A percentile compares a stretch with the other conserved stretches of the same genome.
These are phyloP conservation scores for Drosophila prostipennis DNA, from an alignment of 2,888 invertebrate genomes.

Conservation along the genomic window DNA sequence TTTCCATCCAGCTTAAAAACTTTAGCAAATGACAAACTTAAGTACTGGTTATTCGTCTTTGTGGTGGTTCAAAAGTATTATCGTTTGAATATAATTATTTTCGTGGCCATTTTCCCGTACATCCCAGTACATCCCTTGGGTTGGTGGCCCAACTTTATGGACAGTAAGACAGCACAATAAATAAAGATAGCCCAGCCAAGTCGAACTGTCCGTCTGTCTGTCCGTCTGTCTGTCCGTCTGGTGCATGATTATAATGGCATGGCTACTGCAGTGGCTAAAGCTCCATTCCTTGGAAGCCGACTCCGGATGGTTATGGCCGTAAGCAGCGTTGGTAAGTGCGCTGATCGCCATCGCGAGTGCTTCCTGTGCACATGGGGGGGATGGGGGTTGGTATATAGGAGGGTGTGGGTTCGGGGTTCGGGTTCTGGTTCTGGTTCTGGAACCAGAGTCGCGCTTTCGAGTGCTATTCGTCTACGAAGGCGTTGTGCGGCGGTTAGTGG, in stretches of 20 bases:
- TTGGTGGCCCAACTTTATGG: slow-evolving; percentile 63
- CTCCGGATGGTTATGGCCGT: slow-evolving; percentile 61
- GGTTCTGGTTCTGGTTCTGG: not conserved
- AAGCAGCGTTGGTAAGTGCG: slow-evolving; percentile 73
- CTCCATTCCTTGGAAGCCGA: slow-evolving; percentile 29
- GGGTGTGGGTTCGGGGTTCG: too few species aligned
- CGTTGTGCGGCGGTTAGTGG: slow-evolving; percentile 49
- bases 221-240: slow-evolving; percentile 21
- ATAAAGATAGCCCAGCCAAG: slow-evolving; percentile 59
- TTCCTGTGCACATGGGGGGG: slow-evolving; percentile 58
- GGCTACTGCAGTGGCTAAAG: slow-evolving; percentile 67
- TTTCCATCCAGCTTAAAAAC: not conserved
- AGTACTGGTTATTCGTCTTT: slow-evolving; percentile 46
- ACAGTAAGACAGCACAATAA: slow-evolving; percentile 78
- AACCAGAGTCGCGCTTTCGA: slow-evolving; percentile 53
- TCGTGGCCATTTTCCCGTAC: slow-evolving; percentile 17
- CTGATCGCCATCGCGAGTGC: slow-evolving; percentile 79
- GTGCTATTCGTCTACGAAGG: slow-evolving; percentile 59
- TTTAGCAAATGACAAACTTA: slow-evolving; percentile 56
- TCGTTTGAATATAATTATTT: slow-evolving; percentile 41
- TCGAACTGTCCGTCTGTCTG: slow-evolving; percentile 16
- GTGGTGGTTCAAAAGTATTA: slow-evolving; percentile 9
- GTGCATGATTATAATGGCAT: slow-evolving; percentile 66
- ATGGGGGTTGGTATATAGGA: too few species aligned
- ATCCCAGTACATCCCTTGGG: slow-evolving; percentile 34